Evolutionary conservation across 2,888 invertebrate genomes (phyloP).

Genomic region (Timandra comae): DNA sequence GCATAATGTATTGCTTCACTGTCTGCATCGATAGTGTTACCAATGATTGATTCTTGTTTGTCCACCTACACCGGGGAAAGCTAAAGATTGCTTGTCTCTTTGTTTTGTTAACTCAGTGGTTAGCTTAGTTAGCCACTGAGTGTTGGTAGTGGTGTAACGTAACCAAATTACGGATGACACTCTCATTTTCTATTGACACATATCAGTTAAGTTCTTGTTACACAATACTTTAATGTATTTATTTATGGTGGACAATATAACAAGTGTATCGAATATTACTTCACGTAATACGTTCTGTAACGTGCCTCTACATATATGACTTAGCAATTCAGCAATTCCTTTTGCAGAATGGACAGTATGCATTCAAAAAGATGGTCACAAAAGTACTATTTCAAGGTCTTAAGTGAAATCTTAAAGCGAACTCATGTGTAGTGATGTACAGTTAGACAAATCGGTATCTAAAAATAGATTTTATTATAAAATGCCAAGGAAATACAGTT

Average conservation of each 20-base stretch:
- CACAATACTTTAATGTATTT: slow-evolving; percentile 17
- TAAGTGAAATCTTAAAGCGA: background rate
- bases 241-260: background rate
- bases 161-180: slow-evolving; percentile 51
- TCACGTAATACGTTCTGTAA: no score
- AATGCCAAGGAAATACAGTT: slow-evolving; percentile 20
- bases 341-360: no score
- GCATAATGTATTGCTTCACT: slow-evolving; percentile 23
- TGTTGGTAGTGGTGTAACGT: slow-evolving; percentile 43
- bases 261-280: no score
- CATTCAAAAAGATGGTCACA: background rate
- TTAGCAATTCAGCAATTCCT: no score
- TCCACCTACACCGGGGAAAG: slow-evolving; percentile 52
- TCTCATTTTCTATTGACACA: slow-evolving; percentile 59
- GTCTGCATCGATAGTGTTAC: slow-evolving; percentile 10
- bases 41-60: slow-evolving; percentile 40
- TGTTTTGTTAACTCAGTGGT: slow-evolving; percentile 46
- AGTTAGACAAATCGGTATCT: slow-evolving; percentile 2
- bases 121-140: slow-evolving; percentile 42
- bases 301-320: no score
- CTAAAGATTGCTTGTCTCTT: slow-evolving; percentile 35
- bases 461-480: slow-evolving; percentile 13
- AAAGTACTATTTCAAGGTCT: background rate
- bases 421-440: slow-evolving; percentile 4
- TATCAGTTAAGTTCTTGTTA: slow-evolving; percentile 33